Base-by-base conservation (phyloP, 2,797 vertebrate genomes). In the Poeciliopsis turneri region DNA sequence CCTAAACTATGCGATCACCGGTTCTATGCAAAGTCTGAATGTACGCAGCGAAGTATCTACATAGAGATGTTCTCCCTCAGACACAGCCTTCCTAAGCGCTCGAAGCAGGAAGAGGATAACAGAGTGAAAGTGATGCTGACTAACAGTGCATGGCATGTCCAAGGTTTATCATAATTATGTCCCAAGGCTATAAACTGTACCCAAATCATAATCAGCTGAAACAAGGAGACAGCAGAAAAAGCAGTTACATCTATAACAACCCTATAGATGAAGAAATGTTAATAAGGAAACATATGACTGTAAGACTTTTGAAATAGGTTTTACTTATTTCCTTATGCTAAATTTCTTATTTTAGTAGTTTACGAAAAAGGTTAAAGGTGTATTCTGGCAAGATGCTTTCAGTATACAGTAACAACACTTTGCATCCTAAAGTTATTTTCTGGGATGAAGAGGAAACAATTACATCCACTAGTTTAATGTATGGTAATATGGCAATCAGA, bases 81-180 rank as follows among this genome's bases (percentile, higher is more conserved):
- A 36, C 61, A 2, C 61, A 39, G 36, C 10, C 18, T 23, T 23
- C 13, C 74, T 85, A 79, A 87, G 87, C 53, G 88, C 90, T 88
- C 4, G 7, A 30, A 90, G 92, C 85, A 78, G 74, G 78, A 79
- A 85, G 82, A 73, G 90, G 82, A 93, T 88, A 92, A 89, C 90
- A 70, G 87, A 92, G 86, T 92, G 86, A 89, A 89, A 87, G 81
- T 57, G 61, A 82, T 33, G 78, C 85, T 82, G 89, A 87, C 90
- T 92, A 95, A 94, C 91, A 90, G 87, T 89, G 81, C 87, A 89
- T 86, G 93, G 93, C 90, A 82, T 89, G 89, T 94, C 91, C 89
- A 92, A 83, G 89, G 90, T 86, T 87, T 89, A 86, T 92, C 90
- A 89, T 93, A 94, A 94, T 94, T 93, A 92, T 88, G 88, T 92